Base-by-base conservation (phyloP, 2,888 invertebrate species). In the Elmis aenea region DNA sequence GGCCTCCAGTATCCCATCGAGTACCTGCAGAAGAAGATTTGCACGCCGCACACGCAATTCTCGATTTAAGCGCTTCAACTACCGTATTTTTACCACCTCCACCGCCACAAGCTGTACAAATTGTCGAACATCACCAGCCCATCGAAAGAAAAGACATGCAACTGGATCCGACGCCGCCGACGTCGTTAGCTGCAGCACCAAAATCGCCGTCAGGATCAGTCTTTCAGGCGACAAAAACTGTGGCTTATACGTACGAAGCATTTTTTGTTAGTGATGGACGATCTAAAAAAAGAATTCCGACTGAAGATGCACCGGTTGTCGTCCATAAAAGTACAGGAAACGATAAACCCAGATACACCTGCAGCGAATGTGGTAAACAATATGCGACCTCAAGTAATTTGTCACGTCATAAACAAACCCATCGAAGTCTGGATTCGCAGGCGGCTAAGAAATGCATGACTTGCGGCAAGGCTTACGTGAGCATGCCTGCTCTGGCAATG, bases 401-500 rank as follows among this genome's bases (percentile, higher is more conserved):
- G 31, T 89, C 89, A 27, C 76, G 89, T 43, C 90, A 90, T 70
- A 91, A 90, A 67, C 91, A 92, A 68, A 92, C 91, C 1, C 92
- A 92, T 64, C 77, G 91, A 16, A 90, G 91, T 58, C 75, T 95
- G 27, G 95, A 96, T 72, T 92, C 92, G 13, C 85, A 88, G 57
- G 81, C 89, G 42, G 95, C 95, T 28, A 93, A 93, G 68, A 88
- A 90, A 59, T 96, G 95, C 67, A 85, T 86, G 52, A 90, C 91
- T 50, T 96, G 95, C 68, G 89, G 90, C 49, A 93, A 95, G 68
- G 90, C 92, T 2, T 96, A 96, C 70, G 95, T 96, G 27, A 90
- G 90, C 48, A 96, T 96, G 94, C 95, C 95, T 0, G 95, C 95
- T 1, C 75, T 95, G 37, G 91, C 94, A 24, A 94, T 90, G 85